Evolutionary conservation across 2,113 vertebrate genomes (phyloP).

Genomic region (Ursus arctos): DNA sequence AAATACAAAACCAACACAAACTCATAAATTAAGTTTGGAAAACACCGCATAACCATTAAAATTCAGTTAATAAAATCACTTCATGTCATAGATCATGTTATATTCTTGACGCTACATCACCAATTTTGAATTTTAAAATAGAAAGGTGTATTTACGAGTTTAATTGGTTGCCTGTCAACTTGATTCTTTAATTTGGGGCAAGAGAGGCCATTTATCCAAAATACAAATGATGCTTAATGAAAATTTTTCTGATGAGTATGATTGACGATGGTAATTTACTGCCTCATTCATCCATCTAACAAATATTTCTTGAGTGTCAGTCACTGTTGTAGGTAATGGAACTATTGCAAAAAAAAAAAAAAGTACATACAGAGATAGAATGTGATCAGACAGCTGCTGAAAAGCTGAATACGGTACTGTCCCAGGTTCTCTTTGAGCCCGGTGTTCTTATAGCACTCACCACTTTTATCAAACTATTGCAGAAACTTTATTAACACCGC

Average conservation of each 20-base stretch:
- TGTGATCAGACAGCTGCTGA: neutral
- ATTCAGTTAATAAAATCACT: slow-evolving; percentile 21
- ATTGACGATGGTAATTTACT: slow-evolving; percentile 10
- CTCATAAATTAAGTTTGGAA: neutral
- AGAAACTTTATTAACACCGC: neutral
- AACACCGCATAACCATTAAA: slow-evolving; percentile 14
- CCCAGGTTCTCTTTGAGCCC: neutral
- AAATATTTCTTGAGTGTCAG: slow-evolving; percentile 30
- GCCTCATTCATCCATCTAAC: neutral
- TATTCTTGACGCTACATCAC: neutral
- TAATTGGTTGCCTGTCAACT: neutral
- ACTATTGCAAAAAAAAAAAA: neutral
- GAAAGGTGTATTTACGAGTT: slow-evolving; percentile 21
- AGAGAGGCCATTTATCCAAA: slow-evolving; percentile 19
- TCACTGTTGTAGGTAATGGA: neutral
- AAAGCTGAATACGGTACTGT: neutral
- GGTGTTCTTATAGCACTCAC: neutral
- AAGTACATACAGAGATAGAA: neutral
- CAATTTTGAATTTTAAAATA: slow-evolving; percentile 51
- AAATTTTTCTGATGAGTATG: neutral
- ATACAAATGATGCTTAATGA: slow-evolving; percentile 34
- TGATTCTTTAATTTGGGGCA: slow-evolving; percentile 44
- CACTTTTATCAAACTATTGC: neutral
- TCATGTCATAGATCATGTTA: neutral
- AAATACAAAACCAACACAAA: slow-evolving; percentile 44